Percentiles rank a stretch among this genome's conserved stretches.
Conservation (phyloP, 1,140 invertebrate genomes). For the Drosophila athabasca region DNA sequence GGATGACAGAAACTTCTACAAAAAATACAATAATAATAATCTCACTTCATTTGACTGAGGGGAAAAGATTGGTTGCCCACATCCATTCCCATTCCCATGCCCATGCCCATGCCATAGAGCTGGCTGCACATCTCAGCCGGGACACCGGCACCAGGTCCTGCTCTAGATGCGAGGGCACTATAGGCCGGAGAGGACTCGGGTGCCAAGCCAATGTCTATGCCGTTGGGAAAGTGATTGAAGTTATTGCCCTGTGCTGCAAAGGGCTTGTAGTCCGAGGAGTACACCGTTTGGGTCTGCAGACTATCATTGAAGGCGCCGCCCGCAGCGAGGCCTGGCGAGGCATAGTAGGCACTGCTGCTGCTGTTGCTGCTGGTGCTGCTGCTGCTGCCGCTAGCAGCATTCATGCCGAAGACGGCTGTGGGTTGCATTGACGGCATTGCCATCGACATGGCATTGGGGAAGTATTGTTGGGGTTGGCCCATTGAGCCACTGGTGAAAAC, state of each 20-base stretch:
- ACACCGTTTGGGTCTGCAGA: constrained; percentile 39
- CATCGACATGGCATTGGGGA: constrained; percentile 9
- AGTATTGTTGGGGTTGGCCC: constrained; percentile 9
- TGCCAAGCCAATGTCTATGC: constrained; percentile 27
- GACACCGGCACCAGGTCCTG: background rate
- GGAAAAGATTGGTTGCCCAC: constrained; percentile 26
- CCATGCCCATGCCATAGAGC: constrained; percentile 31
- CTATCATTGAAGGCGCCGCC: constrained; percentile 16
- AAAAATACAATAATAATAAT: too few relatives aligned
- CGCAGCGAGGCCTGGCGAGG: background rate
- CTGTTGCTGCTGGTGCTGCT: background rate
- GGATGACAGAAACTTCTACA: too few relatives aligned
- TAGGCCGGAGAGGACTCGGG: constrained; percentile 19
- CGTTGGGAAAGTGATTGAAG: constrained; percentile 49
- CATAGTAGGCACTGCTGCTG: background rate
- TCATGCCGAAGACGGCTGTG: constrained; percentile 6
- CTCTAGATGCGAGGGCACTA: background rate
- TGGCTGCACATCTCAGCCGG: constrained; percentile 39
- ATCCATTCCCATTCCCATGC: constrained; percentile 13
- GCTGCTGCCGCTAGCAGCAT: constrained; percentile 4
- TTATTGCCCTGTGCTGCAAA: constrained; percentile 27
- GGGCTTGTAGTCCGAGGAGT: constrained; percentile 38
- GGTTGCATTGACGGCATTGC: background rate
- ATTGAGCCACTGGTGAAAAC: background rate
- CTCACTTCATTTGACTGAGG: constrained; percentile 34